A percentile compares a stretch with the other conserved stretches of the same genome.
phyloP scores from a whole-genome alignment of 2,888 invertebrate species.

The Melitaea athalia region DNA sequence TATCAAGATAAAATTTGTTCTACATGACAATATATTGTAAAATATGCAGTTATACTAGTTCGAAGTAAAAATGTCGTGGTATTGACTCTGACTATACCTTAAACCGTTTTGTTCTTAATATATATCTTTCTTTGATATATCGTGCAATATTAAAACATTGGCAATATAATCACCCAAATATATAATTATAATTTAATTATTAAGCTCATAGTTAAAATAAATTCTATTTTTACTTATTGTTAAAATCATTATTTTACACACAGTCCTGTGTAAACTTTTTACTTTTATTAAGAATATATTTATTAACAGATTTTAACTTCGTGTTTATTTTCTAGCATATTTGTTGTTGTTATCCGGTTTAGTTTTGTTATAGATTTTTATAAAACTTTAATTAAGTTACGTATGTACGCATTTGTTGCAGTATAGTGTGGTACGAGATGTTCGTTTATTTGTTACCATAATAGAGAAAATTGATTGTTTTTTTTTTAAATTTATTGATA shows the following conservation, averaged over 20 bases:
- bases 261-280: neutral
- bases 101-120: too few species aligned
- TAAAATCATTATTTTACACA: neutral
- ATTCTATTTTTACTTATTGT: neutral
- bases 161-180: neutral
- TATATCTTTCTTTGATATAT: too few species aligned
- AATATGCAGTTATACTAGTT: neutral
- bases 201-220: neutral
- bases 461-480: neutral
- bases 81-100: too few species aligned
- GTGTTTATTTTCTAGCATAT: neutral
- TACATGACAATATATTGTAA: neutral
- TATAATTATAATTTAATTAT: neutral
- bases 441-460: neutral
- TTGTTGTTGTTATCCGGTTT: neutral
- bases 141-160: too few species aligned
- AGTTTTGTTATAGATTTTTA: neutral
- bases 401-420: neutral
- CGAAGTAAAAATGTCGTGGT: too few species aligned
- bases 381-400: neutral
- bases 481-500: neutral
- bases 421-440: neutral
- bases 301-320: conserved; percentile 2
- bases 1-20: neutral
- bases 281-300: neutral